Evolutionary conservation across 2,113 vertebrate genomes (phyloP).

Genomic region (Syngnathus scovelli): DNA sequence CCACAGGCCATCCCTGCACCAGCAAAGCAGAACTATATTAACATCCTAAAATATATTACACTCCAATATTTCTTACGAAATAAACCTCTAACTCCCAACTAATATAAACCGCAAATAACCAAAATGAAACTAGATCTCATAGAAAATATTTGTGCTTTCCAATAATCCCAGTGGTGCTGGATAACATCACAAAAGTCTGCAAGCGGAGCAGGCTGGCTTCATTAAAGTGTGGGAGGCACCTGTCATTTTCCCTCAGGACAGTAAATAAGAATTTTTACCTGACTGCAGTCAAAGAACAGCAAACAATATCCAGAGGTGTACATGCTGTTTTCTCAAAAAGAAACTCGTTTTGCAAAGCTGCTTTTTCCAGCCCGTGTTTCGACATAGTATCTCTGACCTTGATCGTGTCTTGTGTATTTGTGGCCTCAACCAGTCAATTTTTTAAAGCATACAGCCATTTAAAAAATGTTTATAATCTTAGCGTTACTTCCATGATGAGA

Average conservation of each 20-base stretch:
- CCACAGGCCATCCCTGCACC: background rate
- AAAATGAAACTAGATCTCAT: constrained; percentile 2
- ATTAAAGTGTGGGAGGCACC: constrained; percentile 35
- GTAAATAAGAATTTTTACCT: constrained; percentile 45
- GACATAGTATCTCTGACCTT: constrained; percentile 32
- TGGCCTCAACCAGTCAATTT: background rate
- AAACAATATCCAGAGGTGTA: background rate
- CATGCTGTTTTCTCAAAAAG: constrained; percentile 12
- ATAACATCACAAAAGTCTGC: constrained; percentile 32
- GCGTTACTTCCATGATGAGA: too few species aligned
- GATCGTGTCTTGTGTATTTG: constrained; percentile 25
- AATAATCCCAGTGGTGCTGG: constrained; percentile 9
- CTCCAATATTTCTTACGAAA: constrained; percentile 13
- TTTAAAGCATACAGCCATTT: background rate
- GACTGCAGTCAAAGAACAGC: background rate
- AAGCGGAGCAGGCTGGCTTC: constrained; percentile 10
- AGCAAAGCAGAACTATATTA: background rate
- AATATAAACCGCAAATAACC: background rate
- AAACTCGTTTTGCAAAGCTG: constrained; percentile 36
- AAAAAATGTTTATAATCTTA: too few species aligned
- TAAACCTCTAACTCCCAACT: constrained; percentile 6
- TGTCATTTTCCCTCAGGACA: constrained; percentile 50
- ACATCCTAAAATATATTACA: constrained; percentile 7
- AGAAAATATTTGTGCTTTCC: constrained; percentile 9
- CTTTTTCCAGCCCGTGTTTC: constrained; percentile 13